These are phyloP conservation scores for Lasioglossum pauxillum DNA, from an alignment of 2,888 invertebrate species.

Conservation along the genomic window DNA sequence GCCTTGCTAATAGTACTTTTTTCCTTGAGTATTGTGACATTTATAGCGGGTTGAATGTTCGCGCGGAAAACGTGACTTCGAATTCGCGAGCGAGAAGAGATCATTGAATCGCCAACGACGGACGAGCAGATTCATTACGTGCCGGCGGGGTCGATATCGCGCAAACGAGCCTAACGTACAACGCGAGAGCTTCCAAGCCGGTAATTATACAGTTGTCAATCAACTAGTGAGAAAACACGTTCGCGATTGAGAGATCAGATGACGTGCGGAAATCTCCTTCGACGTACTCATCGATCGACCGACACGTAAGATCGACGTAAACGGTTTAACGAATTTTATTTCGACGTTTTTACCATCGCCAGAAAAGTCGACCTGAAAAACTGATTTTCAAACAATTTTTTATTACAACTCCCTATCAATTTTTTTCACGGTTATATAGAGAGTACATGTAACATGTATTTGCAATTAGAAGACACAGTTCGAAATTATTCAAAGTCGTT, in stretches of 20 bases:
- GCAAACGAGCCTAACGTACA: constrained; percentile 58
- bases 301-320: constrained; percentile 12
- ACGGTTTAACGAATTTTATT: constrained; percentile 11
- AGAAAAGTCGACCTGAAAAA: neutral
- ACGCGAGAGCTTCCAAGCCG: constrained; percentile 49
- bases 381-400: neutral
- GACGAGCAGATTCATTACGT: constrained; percentile 56
- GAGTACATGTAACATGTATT: no score
- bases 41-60: constrained; percentile 33
- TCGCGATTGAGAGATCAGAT: constrained; percentile 75
- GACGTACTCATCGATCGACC: constrained; percentile 24
- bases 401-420: neutral
- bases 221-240: constrained; percentile 62
- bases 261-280: constrained; percentile 52
- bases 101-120: constrained; percentile 56
- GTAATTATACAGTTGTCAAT: constrained; percentile 75
- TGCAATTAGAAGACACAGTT: no score
- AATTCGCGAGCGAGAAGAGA: constrained; percentile 27
- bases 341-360: neutral
- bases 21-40: constrained; percentile 7
- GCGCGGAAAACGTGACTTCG: constrained; percentile 41
- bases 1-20: neutral
- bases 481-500: no score
- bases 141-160: constrained; percentile 57
- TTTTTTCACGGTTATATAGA: neutral